These are phyloP conservation scores for Arenicola marina DNA, from an alignment of 2,888 invertebrate genomes.

Conservation along the genomic window DNA sequence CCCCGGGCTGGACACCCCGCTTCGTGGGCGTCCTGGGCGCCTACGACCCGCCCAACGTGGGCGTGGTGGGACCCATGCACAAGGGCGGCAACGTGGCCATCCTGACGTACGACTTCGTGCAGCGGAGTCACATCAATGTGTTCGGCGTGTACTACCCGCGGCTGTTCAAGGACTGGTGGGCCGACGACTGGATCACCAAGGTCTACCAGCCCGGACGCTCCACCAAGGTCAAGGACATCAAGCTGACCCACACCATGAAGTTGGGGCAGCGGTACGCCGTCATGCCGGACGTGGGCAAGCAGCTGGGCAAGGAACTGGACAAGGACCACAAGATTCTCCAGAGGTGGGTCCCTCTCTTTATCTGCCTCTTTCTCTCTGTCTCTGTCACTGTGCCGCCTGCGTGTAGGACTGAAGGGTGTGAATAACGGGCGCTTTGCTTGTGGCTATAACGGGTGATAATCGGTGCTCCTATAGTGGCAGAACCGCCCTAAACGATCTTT, in stretches of 20 bases:
- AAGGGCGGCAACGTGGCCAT: slow-evolving; percentile 30
- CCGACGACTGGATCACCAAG: slow-evolving; percentile 34
- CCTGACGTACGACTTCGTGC: slow-evolving; percentile 34
- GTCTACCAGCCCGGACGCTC: slow-evolving; percentile 30
- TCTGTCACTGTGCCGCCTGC: too few species aligned
- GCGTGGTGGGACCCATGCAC: slow-evolving; percentile 34
- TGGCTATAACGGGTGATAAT: too few species aligned
- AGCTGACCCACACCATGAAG: slow-evolving; percentile 20
- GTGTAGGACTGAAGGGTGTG: too few species aligned
- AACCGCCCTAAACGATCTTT: too few species aligned
- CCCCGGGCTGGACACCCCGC: slow-evolving; percentile 17
- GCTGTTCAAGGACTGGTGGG: slow-evolving; percentile 32
- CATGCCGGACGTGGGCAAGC: too few species aligned
- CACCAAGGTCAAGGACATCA: slow-evolving; percentile 15
- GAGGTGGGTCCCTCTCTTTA: slow-evolving; percentile 3
- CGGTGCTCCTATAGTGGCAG: too few species aligned
- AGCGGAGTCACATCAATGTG: slow-evolving; percentile 27
- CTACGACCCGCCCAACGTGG: slow-evolving; percentile 26
- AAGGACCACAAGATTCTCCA: slow-evolving; percentile 6
- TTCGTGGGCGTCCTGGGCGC: slow-evolving; percentile 17
- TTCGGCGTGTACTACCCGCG: slow-evolving; percentile 36
- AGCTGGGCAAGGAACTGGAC: slow-evolving; percentile 10
- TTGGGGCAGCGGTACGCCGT: slow-evolving; percentile 24
- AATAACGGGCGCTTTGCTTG: too few species aligned
- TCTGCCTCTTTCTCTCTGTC: background rate